phyloP scores from a whole-genome alignment of 2,113 vertebrate genomes.

The Bos indicus region DNA sequence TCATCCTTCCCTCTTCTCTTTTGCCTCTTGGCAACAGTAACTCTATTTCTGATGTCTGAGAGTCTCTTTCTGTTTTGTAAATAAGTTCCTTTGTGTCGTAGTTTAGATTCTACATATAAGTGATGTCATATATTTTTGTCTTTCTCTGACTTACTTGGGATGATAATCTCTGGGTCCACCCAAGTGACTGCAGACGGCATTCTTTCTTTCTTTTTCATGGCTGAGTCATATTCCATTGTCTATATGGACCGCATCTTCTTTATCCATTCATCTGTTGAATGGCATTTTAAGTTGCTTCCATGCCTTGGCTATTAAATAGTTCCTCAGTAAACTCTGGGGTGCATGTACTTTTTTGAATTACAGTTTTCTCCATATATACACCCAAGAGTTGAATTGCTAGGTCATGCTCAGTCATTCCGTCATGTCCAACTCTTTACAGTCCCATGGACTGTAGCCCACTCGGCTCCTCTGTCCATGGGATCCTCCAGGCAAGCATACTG shows the following conservation, averaged over 20 bases:
- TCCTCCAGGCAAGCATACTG: not conserved
- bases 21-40: accelerated
- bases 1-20: accelerated
- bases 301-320: not conserved
- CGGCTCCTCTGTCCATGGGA: accelerated
- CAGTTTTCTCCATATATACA: accelerated
- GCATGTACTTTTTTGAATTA: not conserved
- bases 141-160: accelerated
- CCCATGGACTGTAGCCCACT: not conserved
- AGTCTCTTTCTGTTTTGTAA: not conserved
- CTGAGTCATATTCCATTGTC: not conserved
- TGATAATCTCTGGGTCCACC: not conserved
- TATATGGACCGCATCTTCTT: accelerated
- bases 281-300: not conserved
- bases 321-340: not conserved
- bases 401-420: not conserved
- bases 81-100: not conserved
- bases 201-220: not conserved
- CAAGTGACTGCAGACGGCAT: accelerated
- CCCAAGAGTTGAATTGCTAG: not conserved
- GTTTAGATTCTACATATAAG: not conserved
- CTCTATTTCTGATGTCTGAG: not conserved
- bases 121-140: accelerated
- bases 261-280: too few species aligned
- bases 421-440: not conserved